Evolutionary conservation across 2,888 invertebrate genomes (phyloP).

Genomic region (Poecilobothrus nobilitatus): DNA sequence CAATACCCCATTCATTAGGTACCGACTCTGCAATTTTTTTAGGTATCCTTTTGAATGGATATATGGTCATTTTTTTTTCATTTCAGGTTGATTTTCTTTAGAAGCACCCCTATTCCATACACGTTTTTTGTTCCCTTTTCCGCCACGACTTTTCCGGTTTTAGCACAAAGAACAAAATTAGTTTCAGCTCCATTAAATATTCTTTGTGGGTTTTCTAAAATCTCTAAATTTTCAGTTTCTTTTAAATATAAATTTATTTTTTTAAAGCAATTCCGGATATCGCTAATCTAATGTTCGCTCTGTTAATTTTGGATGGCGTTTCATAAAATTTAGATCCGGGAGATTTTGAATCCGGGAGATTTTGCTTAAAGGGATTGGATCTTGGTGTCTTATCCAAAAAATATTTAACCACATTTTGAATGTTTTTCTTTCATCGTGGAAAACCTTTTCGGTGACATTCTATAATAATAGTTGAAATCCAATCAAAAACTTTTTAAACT

Average conservation of each 20-base stretch:
- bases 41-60: constrained; percentile 7
- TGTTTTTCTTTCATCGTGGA: too few species aligned
- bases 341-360: constrained; percentile 9
- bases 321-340: constrained; percentile 11
- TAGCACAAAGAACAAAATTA: constrained; percentile 29
- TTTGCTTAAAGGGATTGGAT: not conserved
- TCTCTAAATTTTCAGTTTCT: too few species aligned
- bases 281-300: constrained; percentile 13
- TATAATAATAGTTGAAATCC: too few species aligned
- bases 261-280: constrained; percentile 3
- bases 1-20: constrained; percentile 29
- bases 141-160: constrained; percentile 24
- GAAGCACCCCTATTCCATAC: constrained; percentile 27
- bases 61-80: constrained; percentile 26
- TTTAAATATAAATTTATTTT: too few species aligned
- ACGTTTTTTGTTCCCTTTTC: constrained; percentile 27
- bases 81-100: constrained; percentile 28
- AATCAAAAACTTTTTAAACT: too few species aligned
- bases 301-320: constrained; percentile 11
- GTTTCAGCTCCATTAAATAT: constrained; percentile 19
- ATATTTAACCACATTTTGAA: too few species aligned
- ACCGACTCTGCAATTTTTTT: not conserved
- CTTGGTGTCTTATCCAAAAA: too few species aligned
- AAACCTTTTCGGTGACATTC: too few species aligned
- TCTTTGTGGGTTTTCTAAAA: constrained; percentile 13